Base-by-base conservation (phyloP, 2,113 vertebrate species). In the Cettia cetti region DNA sequence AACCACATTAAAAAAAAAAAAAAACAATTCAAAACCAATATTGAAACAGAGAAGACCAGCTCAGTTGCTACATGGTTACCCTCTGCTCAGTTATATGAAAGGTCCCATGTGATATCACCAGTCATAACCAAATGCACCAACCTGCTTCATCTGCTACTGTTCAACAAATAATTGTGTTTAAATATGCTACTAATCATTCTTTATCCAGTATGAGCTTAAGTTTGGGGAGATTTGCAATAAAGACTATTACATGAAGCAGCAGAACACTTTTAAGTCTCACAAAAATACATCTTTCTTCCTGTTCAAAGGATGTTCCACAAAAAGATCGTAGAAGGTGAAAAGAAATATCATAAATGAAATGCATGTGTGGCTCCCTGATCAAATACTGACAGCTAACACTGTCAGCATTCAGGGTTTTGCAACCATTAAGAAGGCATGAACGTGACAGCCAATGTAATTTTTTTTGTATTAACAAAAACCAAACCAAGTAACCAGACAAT, bases 401-500 rank as follows among this genome's bases (percentile, higher is more conserved):
- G 22, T 22, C 86, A 91, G 53, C 7, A 1, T 37, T 71, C 77
- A 47, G 54, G 23, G 45, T 24, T 89, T 45, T 82, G 40, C 30
- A 91, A 27, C 59, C 69, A 53, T 3, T 71, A 50, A 84, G 63
- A 85, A 90, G 72, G 69, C 53, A 78, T 0, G 1, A 78, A 82
- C 0, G 0, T 79, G 59, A 87, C 49, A 76, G 70, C 19, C 28
- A 90, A 21, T 19, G 20, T 39, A 56, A 69, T 72, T 89, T 89
- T 56, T 82, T 89, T 65, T 89, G 53, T 61, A 74, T 78, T 89
- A 87, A 79, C 66, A 79, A 84, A 86, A 94, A 19, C 1, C 78
- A 94, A 95, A 52, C 17, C 81, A 94, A 95, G 74, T 31, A 87
- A 59, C 21, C 44, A 84, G 50, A 78, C n/a, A 89, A 95, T 70